Base-by-base conservation (phyloP, 92 coral and sea anemone species). In the Diadumene lineata region DNA sequence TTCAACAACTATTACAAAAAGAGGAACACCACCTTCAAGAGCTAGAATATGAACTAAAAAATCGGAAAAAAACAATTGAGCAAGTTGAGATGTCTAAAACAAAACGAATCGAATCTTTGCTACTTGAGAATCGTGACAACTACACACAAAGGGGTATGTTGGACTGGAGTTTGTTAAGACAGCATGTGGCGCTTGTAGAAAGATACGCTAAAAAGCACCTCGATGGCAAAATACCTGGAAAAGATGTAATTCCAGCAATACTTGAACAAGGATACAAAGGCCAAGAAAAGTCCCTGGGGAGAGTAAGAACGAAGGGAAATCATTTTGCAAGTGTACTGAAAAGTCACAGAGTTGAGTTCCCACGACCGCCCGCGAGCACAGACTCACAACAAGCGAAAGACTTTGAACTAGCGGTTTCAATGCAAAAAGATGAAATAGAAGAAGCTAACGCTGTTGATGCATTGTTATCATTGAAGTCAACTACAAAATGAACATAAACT, bases 151-250 rank as follows among this genome's bases (percentile, higher is more conserved):
- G 21, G 16, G 79, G 85, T 19, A 62, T 30, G 7, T 64, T 50
- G 28, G 72, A 81, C 34, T 81, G 85, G 85, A 46, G 43, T 16
- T 50, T 81, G 27, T 27, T 80, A 30, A 43, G 80, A 61, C 62
- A 80, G 66, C 80, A 80, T 21, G 65, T 53, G 48, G 67, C 72
- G 24, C 31, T 80, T 2, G 55, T 80, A 10, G 71, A 80, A 66
- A 73, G 56, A 30, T 80, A 72, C 38, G 62, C 72, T 32, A 73
- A 80, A 55, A 80, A 64, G 60, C n/a, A 80, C 66, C 60, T 61
- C 6, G 32, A 31, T 19, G 80, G 85, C 10, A 72, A 72, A 43
- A 80, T 80, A 1, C 85, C 80, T 1, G 73, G 85, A 11, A 73
- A 58, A 64, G 72, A 80, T 26, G 72, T 71, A 15, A 80, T 80